phyloP scores from a whole-genome alignment of 2,113 vertebrate species.

The Myanophis thanlyinensis region DNA sequence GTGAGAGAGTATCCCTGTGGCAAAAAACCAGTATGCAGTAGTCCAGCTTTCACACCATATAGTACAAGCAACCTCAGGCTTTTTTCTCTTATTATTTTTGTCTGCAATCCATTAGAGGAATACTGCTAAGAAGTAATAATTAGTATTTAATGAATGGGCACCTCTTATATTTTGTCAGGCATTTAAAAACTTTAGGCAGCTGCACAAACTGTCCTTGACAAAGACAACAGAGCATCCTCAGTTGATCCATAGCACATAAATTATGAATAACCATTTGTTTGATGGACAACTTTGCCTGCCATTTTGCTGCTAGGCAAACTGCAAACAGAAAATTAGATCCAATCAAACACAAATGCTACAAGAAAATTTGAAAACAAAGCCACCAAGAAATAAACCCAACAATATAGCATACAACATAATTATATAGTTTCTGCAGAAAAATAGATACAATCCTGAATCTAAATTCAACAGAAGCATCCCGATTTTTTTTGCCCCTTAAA shows the following conservation, averaged over 20 bases:
- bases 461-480: not conserved
- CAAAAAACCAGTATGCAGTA: not conserved
- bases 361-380: not conserved
- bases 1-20: not conserved
- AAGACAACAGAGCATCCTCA: not conserved
- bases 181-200: not conserved
- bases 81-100: not conserved
- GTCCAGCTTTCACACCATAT: not conserved
- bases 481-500: not conserved
- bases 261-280: constrained; percentile 42
- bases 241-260: constrained; percentile 56
- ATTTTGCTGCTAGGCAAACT: constrained; percentile 26
- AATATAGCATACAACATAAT: not conserved
- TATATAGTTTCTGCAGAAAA: rapidly evolving
- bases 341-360: not conserved
- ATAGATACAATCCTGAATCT: not conserved
- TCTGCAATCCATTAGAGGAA: not conserved
- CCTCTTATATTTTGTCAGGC: not conserved
- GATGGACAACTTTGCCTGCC: not conserved
- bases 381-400: rapidly evolving
- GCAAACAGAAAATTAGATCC: constrained; percentile 1
- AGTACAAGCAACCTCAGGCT: not conserved
- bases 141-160: not conserved
- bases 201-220: not conserved
- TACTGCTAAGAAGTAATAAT: not conserved